Evolutionary conservation across 2,888 invertebrate species (phyloP), one percentile per base, ranked within the genome.

Genomic region (Mythimna pallens): DNA sequence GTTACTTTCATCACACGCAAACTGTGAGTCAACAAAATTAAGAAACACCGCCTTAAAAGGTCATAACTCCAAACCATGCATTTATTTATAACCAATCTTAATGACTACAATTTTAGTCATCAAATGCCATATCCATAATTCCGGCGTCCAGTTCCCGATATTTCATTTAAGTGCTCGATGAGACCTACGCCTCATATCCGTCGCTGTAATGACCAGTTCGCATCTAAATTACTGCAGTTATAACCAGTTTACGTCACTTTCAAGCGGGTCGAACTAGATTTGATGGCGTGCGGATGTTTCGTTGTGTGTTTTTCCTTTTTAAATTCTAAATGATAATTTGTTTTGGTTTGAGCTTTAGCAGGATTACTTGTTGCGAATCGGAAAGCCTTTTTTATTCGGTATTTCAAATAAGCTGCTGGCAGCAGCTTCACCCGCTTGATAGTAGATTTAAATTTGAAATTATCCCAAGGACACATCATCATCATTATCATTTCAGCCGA

Each of bases 151-250:
- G 25, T 70, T 36, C 52, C 36, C 78, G 65, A 85, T 81, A 86
- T 85, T 82, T 82, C 85, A 79, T 78, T 80, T 80, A 70, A 78
- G 72, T 76, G 67, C 76, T 72, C 82, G 73, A 83, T 80, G 82
- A 81, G 78, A 80, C 79, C 83, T 83, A 81, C 81, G 76, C 70
- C 84, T 91, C 89, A 90, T 89, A 90, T 91, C 91, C 91, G 89
- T 69, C 67, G 78, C 64, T 82, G 83, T 91, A 89, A 90, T 89
- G 86, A 88, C 86, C 80, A 83, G 83, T 80, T 81, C 74, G 68
- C 73, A 80, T 75, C 76, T 78, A 72, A 65, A 80, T 81, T 78
- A 77, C 70, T 81, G 68, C 86, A 78, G 83, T 61, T 81, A 81
- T 85, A 86, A 86, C 81, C 81, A 72, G 85, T 70, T 84, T 80